Evolutionary conservation across 2,888 invertebrate species (phyloP).

Genomic region (Tiliacea citrago): DNA sequence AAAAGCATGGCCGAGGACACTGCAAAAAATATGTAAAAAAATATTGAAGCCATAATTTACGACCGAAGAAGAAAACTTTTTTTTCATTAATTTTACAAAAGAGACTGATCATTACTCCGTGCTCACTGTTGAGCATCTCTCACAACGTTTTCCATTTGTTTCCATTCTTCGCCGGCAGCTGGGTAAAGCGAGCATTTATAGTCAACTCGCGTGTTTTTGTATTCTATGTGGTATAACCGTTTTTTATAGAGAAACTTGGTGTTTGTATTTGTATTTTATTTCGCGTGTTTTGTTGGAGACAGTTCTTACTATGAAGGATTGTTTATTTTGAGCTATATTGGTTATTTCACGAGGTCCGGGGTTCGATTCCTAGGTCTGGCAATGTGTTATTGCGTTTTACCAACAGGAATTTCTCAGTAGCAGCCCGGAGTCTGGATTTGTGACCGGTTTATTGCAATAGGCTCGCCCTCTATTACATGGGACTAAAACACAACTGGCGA

Average conservation of each 20-base stretch:
- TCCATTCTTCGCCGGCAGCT: slow-evolving; percentile 60
- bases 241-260: slow-evolving; percentile 6
- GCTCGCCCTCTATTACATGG: too few species aligned
- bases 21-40: not conserved
- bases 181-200: slow-evolving; percentile 73
- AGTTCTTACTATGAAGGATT: not conserved
- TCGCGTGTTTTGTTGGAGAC: not conserved
- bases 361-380: too few species aligned
- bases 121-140: slow-evolving; percentile 44
- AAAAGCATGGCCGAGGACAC: too few species aligned
- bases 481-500: too few species aligned
- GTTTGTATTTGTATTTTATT: slow-evolving; percentile 11
- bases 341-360: not conserved
- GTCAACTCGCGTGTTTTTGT: slow-evolving; percentile 57
- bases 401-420: too few species aligned
- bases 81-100: not conserved
- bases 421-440: too few species aligned
- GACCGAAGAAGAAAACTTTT: not conserved
- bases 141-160: slow-evolving; percentile 69
- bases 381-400: too few species aligned
- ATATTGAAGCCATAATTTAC: not conserved
- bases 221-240: slow-evolving; percentile 19
- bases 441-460: too few species aligned
- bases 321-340: not conserved
- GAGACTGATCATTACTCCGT: not conserved